These are phyloP conservation scores for Yponomeuta cagnagella DNA, from an alignment of 2,888 invertebrate genomes.

Conservation along the genomic window DNA sequence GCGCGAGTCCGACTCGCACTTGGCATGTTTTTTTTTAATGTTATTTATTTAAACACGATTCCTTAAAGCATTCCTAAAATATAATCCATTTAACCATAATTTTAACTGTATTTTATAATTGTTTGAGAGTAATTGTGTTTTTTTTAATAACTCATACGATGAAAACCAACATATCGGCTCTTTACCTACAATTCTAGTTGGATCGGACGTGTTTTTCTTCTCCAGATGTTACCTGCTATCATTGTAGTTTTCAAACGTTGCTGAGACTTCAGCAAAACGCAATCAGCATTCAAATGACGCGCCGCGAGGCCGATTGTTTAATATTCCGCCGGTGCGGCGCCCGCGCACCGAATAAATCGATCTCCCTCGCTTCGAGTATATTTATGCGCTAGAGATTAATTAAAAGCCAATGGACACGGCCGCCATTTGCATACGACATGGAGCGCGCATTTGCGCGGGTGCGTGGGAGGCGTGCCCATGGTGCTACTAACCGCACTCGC, in stretches of 20 bases:
- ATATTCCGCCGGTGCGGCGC: conserved; percentile 32
- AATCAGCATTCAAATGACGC: conserved; percentile 13
- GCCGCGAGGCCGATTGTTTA: conserved; percentile 39
- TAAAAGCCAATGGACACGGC: conserved; percentile 65
- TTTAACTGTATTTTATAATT: no score
- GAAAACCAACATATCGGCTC: not conserved
- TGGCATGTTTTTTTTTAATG: no score
- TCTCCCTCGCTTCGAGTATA: conserved; percentile 52
- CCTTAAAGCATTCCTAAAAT: no score
- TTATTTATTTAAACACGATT: no score
- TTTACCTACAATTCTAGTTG: not conserved
- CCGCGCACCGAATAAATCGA: conserved; percentile 15
- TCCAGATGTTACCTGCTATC: no score
- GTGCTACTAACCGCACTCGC: not conserved
- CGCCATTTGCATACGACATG: conserved; percentile 73
- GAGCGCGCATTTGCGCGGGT: conserved; percentile 65
- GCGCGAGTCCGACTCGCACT: no score
- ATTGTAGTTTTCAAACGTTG: not conserved
- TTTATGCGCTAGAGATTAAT: conserved; percentile 73
- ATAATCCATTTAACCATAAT: no score
- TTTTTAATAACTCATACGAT: no score
- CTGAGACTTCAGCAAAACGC: not conserved
- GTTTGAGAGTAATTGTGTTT: no score
- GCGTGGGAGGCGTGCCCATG: conserved; percentile 37
- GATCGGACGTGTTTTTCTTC: not conserved